Base-by-base conservation (phyloP, 2,797 vertebrate genomes). In the Crenuchus spilurus region DNA sequence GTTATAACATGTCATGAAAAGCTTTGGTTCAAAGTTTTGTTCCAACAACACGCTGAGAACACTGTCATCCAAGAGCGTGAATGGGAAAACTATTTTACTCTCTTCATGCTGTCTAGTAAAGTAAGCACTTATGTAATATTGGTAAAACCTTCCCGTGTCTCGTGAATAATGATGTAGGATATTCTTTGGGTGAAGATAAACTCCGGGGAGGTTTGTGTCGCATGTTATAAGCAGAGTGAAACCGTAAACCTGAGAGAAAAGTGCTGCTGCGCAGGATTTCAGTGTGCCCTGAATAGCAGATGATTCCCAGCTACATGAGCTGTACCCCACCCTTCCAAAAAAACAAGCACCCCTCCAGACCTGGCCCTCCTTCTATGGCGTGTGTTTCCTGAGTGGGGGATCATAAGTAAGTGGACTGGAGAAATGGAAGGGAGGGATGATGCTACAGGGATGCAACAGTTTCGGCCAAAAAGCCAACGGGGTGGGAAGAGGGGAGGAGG, bases 251-350 rank as follows among this genome's bases (percentile, higher is more conserved):
- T 80, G 64, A 1, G 63, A 54, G 70, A 85, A 87, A 89, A 87
- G 81, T 86, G 82, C 83, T 65, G 48, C 39, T 10, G 58, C 77
- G 79, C 61, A 48, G 67, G 78, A 70, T 62, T 57, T n/a, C 37
- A 70, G 69, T 2, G 41, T 69, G 57, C 88, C 85, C 82, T 88
- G 87, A 92, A 92, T 92, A 92, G 90, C 83, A 77, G 73, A 73
- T 74, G 76, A 81, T 80, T 80, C 76, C 72, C 79, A 77, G 74
- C 68, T 64, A 63, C 70, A 69, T 26, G 71, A 48, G 52, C 55
- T 62, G 28, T 10, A 8, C 5, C 52, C 66, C 65, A 2, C 70
- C 67, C 62, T 51, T 63, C 74, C 62, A 2, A 54, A 44, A 76
- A 83, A 71, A 64, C 48, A 78, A 84, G 85, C 75, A 60, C 54